Percentiles rank a stretch among this genome's conserved stretches.
Conservation (phyloP, 2,113 vertebrate genomes). For the Triplophysa rosa region DNA sequence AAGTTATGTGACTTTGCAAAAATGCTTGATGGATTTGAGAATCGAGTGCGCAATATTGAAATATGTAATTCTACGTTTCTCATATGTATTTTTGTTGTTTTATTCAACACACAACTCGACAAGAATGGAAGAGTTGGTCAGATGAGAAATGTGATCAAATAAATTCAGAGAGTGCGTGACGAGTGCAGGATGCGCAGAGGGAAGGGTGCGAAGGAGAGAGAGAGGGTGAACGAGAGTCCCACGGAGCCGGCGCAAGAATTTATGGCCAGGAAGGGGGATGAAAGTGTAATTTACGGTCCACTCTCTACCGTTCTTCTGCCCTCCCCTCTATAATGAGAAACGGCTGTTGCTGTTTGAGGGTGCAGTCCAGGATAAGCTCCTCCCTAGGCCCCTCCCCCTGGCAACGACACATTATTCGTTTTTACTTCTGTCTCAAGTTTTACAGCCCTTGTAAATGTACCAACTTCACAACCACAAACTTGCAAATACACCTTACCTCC, state of each 20-base stretch:
- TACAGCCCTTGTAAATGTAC: constrained; percentile 64
- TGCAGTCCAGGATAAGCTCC: constrained; percentile 62
- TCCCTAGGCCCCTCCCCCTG: constrained; percentile 69
- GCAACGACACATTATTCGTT: constrained; percentile 78
- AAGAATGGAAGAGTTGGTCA: background rate
- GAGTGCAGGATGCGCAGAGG: constrained; percentile 53
- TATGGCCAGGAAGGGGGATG: constrained; percentile 74
- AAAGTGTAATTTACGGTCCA: constrained; percentile 74
- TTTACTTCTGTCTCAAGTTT: constrained; percentile 77
- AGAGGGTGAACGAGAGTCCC: constrained; percentile 63
- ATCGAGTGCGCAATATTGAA: background rate
- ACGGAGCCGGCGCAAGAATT: constrained; percentile 69
- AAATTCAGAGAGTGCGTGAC: constrained; percentile 46
- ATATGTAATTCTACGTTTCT: background rate
- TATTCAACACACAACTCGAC: background rate
- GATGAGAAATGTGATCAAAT: background rate
- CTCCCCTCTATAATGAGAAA: constrained; percentile 77
- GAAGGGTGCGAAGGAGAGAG: constrained; percentile 30
- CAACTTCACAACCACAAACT: constrained; percentile 59
- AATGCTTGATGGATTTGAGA: background rate
- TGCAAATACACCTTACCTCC: constrained; percentile 53
- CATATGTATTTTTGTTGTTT: background rate
- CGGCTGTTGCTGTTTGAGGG: constrained; percentile 70
- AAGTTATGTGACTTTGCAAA: constrained; percentile 3
- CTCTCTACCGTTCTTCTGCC: constrained; percentile 71